Conservation (phyloP, 1,140 invertebrate genomes). For the Chionoecetes opilio region DNA sequence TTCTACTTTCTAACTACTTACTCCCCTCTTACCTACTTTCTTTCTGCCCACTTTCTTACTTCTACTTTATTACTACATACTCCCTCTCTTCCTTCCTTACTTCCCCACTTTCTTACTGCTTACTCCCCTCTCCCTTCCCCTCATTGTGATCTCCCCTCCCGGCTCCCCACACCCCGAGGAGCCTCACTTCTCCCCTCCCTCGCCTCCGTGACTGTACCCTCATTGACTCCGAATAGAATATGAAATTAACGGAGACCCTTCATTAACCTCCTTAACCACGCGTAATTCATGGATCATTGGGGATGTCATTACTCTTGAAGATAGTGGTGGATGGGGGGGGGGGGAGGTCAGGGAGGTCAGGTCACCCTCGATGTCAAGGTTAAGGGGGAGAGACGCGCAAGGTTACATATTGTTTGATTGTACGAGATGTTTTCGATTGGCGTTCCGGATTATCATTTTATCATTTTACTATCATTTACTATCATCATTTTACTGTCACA, state of each 20-base stretch:
- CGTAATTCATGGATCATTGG: neutral
- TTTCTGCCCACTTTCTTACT: no score
- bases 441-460: no score
- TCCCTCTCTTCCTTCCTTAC: neutral
- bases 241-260: conserved; percentile 9
- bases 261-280: neutral
- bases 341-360: neutral
- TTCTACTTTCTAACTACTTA: no score
- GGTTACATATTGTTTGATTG: no score
- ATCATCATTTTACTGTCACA: no score
- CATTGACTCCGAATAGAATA: conserved; percentile 19
- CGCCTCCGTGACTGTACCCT: neutral
- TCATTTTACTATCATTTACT: no score
- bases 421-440: no score
- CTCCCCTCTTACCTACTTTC: no score
- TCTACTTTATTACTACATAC: no score
- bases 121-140: neutral
- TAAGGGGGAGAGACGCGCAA: neutral
- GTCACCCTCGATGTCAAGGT: neutral
- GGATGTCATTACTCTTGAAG: neutral
- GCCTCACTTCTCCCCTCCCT: neutral
- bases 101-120: neutral
- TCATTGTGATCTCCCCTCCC: neutral
- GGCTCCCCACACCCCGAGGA: neutral
- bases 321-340: neutral